Base-by-base conservation (phyloP, 2,797 vertebrate genomes). In the Phaenicophaeus curvirostris region DNA sequence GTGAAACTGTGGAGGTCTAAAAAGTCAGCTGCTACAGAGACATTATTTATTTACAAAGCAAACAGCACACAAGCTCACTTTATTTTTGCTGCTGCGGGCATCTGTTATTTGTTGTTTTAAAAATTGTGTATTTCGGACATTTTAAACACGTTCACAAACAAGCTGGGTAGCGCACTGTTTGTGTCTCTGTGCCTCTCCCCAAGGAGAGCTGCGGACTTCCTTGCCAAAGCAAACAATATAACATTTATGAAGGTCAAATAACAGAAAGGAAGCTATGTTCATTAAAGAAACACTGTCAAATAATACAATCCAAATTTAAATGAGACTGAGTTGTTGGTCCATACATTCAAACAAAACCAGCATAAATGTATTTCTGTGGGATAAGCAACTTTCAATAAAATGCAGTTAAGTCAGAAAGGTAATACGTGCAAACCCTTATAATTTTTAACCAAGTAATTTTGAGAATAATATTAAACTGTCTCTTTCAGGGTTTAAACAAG, bases 201-300 rank as follows among this genome's bases (percentile, higher is more conserved):
- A 96, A 85, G 91, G 77, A 92, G 44, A 90, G 80, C 1, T 87
- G 71, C 79, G 23, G 73, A 82, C 67, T 96, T 89, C 93, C 88
- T 81, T 78, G 92, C 92, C 89, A 96, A 96, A 87, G 73, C 77
- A 95, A 94, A 95, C 95, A 96, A 93, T 69, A 23, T 63, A 91
- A 76, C 80, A 58, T 92, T 89, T 92, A 85, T 51, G 78, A 94
- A 90, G 85, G 83, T 79, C 83, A 94, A 94, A 68, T 65, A 89
- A 48, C 44, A 94, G 67, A 90, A 93, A 94, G 76, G 79, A 91
- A 93, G n/a, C 62, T 66, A 72, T 67, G 67, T 10, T 69, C 27
- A 20, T 90, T 89, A 91, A 87, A 95, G 85, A 53, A 61, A 86
- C 72, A 73, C 35, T 39, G 78, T 54, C 41, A 37, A 59, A 78